These are phyloP conservation scores for Xenotilapia flavipinnis DNA, from an alignment of 2,113 vertebrate species.

Conservation along the genomic window DNA sequence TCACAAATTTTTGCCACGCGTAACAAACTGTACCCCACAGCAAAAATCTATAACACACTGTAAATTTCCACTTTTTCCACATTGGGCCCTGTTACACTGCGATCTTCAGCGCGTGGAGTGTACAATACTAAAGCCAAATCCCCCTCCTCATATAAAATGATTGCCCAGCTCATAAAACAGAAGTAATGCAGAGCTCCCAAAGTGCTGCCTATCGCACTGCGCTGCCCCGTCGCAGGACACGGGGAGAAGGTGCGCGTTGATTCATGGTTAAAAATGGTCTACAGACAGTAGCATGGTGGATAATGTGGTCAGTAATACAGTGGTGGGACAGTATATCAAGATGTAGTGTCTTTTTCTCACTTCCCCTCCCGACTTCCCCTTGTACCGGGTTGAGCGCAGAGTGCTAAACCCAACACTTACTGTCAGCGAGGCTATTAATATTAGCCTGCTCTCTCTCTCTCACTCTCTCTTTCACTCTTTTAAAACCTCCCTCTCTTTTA, in stretches of 20 bases:
- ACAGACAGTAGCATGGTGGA: constrained; percentile 29
- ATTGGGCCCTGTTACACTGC: background rate
- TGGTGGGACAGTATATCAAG: constrained; percentile 64
- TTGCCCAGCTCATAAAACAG: constrained; percentile 13
- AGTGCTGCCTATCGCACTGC: background rate
- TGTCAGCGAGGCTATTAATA: constrained; percentile 75
- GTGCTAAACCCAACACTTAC: constrained; percentile 76
- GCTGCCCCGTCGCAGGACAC: background rate
- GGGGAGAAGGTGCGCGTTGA: constrained; percentile 22
- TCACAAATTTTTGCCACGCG: background rate
- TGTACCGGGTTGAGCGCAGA: constrained; percentile 60
- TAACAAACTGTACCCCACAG: background rate
- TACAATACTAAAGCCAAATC: background rate
- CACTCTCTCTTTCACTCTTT: constrained; percentile 29
- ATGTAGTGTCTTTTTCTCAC: constrained; percentile 69
- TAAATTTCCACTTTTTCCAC: background rate
- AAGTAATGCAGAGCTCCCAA: background rate
- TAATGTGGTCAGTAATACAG: constrained; percentile 66
- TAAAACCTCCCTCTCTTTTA: background rate
- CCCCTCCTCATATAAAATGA: background rate
- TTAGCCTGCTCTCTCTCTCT: constrained; percentile 32
- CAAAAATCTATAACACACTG: background rate
- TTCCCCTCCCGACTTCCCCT: constrained; percentile 77
- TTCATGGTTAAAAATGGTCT: constrained; percentile 36
- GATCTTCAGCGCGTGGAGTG: background rate